A percentile compares a stretch with the other conserved stretches of the same genome.
These are phyloP conservation scores for Drosophila kambysellisi DNA, from an alignment of 2,888 invertebrate species.

Conservation along the genomic window DNA sequence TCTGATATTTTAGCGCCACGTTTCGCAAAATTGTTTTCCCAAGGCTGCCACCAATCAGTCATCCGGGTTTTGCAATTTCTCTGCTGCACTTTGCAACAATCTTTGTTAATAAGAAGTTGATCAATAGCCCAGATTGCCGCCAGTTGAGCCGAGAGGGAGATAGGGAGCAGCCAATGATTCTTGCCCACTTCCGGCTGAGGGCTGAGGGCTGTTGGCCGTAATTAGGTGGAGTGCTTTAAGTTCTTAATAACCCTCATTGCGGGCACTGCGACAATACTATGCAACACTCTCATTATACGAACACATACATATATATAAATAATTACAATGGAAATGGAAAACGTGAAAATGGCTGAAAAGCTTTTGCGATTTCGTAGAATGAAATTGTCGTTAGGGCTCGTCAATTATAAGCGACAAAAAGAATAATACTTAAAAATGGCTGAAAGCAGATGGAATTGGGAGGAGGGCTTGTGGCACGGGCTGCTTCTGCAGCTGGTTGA, in stretches of 20 bases:
- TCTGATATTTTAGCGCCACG: conserved; percentile 65
- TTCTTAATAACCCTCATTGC: conserved; percentile 33
- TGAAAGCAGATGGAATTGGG: conserved; percentile 14
- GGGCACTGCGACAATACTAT: conserved; percentile 23
- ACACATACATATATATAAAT: background rate
- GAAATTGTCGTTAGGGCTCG: conserved; percentile 70
- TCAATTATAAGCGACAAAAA: conserved; percentile 54
- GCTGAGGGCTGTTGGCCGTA: conserved; percentile 28
- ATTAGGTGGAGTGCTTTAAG: conserved; percentile 55
- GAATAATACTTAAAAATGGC: conserved; percentile 28
- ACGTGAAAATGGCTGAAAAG: conserved; percentile 64
- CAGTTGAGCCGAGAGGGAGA: conserved; percentile 9
- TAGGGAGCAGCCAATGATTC: conserved; percentile 20
- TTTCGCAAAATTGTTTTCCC: conserved; percentile 60
- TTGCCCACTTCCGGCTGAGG: conserved; percentile 52
- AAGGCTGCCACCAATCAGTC: conserved; percentile 29
- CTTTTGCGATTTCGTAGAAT: conserved; percentile 69
- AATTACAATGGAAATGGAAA: conserved; percentile 56
- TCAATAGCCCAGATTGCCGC: conserved; percentile 60
- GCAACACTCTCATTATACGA: background rate
- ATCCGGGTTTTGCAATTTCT: conserved; percentile 53
- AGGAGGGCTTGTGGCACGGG: conserved; percentile 48
- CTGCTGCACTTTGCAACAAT: conserved; percentile 47
- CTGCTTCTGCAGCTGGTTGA: conserved; percentile 53
- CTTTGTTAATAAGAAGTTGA: conserved; percentile 59